Evolutionary conservation across 2,888 invertebrate species (phyloP).

Genomic region (Tipula lateralis): DNA sequence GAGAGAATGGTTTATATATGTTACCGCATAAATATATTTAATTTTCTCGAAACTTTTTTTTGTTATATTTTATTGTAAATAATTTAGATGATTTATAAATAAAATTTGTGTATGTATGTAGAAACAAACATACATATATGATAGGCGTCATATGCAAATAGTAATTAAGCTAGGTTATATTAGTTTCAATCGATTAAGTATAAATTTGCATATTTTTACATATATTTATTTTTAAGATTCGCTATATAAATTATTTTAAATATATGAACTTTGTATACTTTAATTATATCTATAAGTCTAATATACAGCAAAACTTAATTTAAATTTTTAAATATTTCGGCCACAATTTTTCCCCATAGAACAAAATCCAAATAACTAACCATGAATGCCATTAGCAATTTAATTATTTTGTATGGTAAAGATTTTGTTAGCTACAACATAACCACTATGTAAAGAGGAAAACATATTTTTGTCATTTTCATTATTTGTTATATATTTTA

Average conservation of each 20-base stretch:
- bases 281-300: background rate
- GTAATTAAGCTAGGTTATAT: background rate
- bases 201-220: background rate
- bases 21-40: slow-evolving; percentile 24
- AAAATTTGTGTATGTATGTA: background rate
- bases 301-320: background rate
- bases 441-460: background rate
- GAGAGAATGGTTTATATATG: slow-evolving; percentile 1
- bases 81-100: background rate
- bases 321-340: background rate
- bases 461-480: background rate
- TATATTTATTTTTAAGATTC: no score
- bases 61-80: background rate
- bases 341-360: background rate
- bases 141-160: background rate
- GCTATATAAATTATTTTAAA: background rate
- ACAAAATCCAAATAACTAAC: background rate
- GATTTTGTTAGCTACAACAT: background rate
- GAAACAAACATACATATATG: background rate
- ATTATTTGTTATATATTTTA: background rate
- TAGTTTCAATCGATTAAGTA: background rate
- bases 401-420: background rate
- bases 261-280: background rate
- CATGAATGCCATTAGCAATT: background rate
- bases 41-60: background rate